Evolutionary conservation across 2,113 vertebrate genomes (phyloP).

Genomic region (Petroica traversi): DNA sequence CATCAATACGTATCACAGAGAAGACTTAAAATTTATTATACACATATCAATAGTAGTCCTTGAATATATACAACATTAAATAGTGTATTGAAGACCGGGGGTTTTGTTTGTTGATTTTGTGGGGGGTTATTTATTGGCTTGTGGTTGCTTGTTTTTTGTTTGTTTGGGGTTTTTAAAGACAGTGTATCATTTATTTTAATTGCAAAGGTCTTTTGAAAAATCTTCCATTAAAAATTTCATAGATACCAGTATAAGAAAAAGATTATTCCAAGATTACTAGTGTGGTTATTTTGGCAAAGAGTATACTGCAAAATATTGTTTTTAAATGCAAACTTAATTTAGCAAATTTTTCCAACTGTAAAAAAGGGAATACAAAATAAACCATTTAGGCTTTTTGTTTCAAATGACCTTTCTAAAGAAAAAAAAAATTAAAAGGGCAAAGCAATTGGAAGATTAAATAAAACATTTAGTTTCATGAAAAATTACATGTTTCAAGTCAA

Average conservation of each 20-base stretch:
- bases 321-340: not conserved
- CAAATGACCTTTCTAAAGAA: not conserved
- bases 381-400: constrained; percentile 23
- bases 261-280: not conserved
- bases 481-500: constrained; percentile 28
- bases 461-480: constrained; percentile 20
- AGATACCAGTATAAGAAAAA: not conserved
- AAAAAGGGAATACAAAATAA: not conserved
- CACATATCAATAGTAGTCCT: not conserved
- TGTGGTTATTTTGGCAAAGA: constrained; percentile 7
- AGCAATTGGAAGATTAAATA: constrained; percentile 24
- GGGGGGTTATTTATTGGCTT: not conserved
- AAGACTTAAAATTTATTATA: not conserved
- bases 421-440: not conserved
- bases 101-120: not conserved
- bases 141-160: not conserved
- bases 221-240: not conserved
- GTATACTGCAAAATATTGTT: not conserved
- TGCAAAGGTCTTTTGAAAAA: not conserved
- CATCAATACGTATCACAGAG: not conserved
- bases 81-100: not conserved
- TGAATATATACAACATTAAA: not conserved
- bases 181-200: not conserved
- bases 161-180: not conserved
- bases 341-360: not conserved